Evolutionary conservation across 2,113 vertebrate genomes (phyloP).

Genomic region (Chitala chitala): DNA sequence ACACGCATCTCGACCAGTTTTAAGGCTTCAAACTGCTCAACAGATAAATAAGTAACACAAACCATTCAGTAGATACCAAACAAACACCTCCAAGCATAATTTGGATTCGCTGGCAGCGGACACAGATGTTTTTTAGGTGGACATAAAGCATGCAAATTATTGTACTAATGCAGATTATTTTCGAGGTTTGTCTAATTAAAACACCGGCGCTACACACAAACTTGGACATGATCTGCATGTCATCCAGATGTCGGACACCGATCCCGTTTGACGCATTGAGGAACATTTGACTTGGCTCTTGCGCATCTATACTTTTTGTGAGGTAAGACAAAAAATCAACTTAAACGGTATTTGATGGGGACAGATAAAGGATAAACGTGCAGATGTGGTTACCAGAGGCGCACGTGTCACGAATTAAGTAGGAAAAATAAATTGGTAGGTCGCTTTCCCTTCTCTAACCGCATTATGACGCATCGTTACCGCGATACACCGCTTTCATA

Average conservation of each 20-base stretch:
- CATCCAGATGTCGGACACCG: neutral
- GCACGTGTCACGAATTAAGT: constrained; percentile 61
- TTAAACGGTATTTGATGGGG: constrained; percentile 32
- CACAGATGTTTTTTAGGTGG: no score
- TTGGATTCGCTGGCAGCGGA: neutral
- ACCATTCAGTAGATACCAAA: neutral
- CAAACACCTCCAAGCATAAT: neutral
- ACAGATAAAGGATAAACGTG: constrained; percentile 25
- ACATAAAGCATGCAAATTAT: neutral
- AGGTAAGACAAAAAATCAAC: neutral
- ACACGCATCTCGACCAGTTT: neutral
- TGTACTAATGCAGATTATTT: neutral
- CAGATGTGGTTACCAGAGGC: constrained; percentile 34
- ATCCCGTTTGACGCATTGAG: constrained; percentile 21
- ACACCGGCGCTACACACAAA: neutral
- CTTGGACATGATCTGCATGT: neutral
- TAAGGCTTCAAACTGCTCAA: neutral
- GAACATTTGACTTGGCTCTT: neutral
- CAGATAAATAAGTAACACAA: neutral
- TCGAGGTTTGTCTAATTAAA: neutral
- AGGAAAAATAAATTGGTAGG: constrained; percentile 51
- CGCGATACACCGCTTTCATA: constrained; percentile 38
- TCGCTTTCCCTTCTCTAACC: constrained; percentile 62
- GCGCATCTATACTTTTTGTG: neutral
- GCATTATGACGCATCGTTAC: constrained; percentile 71